phyloP scores from a whole-genome alignment of 2,797 vertebrate species.

The Avahi laniger region DNA sequence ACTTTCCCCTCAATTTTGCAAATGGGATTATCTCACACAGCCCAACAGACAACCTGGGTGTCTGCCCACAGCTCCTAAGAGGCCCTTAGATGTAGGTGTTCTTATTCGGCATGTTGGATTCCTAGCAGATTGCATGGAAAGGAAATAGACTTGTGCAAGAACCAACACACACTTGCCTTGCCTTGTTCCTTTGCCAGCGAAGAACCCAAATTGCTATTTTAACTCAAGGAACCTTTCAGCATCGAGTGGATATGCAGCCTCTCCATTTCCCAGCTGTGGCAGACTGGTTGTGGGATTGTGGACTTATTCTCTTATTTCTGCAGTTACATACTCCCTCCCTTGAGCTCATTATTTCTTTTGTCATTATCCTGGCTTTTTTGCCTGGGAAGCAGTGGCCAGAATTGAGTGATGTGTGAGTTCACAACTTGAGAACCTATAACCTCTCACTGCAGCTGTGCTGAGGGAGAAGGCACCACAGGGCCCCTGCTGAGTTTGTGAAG shows the following conservation, averaged over 20 bases:
- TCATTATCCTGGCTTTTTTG: not conserved
- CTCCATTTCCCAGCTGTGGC: not conserved
- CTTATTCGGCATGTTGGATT: not conserved
- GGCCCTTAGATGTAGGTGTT: not conserved
- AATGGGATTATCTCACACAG: not conserved
- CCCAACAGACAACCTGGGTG: not conserved
- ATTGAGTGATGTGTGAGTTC: not conserved
- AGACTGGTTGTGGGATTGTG: not conserved
- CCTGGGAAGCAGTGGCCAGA: not conserved
- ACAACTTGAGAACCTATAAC: not conserved
- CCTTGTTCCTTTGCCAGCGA: not conserved
- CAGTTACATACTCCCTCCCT: not conserved
- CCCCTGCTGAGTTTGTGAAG: not conserved
- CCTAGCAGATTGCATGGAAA: not conserved
- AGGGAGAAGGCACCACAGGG: not conserved
- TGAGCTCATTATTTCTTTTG: not conserved
- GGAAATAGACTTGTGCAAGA: not conserved
- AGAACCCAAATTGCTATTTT: not conserved
- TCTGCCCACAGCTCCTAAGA: not conserved
- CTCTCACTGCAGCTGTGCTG: not conserved
- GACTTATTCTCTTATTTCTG: not conserved
- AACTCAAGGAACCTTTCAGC: not conserved
- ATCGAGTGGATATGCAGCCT: not conserved
- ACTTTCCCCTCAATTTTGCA: conserved; percentile 7
- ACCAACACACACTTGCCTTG: not conserved